Percentiles rank a stretch among this genome's conserved stretches.
phyloP scores from a whole-genome alignment of 2,797 vertebrate species.

The Neosilurus hyrtlii region DNA sequence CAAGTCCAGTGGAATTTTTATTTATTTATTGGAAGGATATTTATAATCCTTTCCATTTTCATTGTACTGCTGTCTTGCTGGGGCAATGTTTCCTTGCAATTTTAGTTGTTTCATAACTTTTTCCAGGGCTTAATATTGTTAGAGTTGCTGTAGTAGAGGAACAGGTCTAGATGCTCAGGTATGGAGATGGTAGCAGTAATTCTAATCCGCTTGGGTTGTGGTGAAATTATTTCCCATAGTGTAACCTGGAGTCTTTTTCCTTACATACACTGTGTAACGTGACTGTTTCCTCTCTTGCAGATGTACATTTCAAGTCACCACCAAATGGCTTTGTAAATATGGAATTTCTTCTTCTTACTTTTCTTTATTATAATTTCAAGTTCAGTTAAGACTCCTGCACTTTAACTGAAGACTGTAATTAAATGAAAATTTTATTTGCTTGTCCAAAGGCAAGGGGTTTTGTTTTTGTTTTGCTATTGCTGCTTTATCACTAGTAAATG shows the following conservation, averaged over 20 bases:
- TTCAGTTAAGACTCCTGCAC: slow-evolving; percentile 8
- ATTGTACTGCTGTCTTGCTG: too few relatives aligned
- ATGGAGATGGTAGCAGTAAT: not conserved
- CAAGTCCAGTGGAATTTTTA: too few relatives aligned
- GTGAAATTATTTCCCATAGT: not conserved
- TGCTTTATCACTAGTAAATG: not conserved
- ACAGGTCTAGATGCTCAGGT: not conserved
- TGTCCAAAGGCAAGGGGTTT: not conserved
- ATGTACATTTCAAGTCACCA: not conserved
- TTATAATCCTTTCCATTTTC: too few relatives aligned
- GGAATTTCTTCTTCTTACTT: not conserved
- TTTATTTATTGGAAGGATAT: too few relatives aligned
- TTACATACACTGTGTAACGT: not conserved
- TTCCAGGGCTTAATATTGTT: too few relatives aligned
- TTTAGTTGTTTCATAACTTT: too few relatives aligned
- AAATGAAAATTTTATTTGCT: slow-evolving; percentile 14
- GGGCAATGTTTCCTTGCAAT: too few relatives aligned
- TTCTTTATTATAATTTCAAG: not conserved
- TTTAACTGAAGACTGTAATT: not conserved
- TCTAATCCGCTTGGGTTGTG: too few relatives aligned
- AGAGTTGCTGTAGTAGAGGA: too few relatives aligned
- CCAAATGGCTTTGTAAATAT: slow-evolving; percentile 7
- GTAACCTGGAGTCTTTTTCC: not conserved
- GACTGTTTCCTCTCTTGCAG: slow-evolving; percentile 7
- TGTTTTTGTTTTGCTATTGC: not conserved